Evolutionary conservation across 2,888 invertebrate species (phyloP).

Genomic region (Flexamia atlantica): DNA sequence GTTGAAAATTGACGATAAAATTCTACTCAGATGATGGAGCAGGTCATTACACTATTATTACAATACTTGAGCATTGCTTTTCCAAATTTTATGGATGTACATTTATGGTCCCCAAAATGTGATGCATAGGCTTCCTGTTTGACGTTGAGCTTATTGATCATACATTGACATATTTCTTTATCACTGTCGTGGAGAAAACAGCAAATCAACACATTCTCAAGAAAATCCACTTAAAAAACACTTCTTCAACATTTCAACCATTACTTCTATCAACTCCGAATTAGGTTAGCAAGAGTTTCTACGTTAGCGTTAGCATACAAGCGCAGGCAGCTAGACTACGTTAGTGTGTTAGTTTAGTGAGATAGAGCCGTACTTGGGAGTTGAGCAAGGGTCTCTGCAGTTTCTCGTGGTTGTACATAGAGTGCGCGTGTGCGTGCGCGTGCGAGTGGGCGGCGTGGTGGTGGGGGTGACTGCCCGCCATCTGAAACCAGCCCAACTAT

Average conservation of each 20-base stretch:
- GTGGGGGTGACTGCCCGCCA: constrained; percentile 58
- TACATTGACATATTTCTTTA: too few relatives aligned
- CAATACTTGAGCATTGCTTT: too few relatives aligned
- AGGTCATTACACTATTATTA: too few relatives aligned
- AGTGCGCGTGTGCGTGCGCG: constrained; percentile 44
- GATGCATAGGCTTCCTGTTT: too few relatives aligned
- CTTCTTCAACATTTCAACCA: neutral
- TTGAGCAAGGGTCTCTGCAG: constrained; percentile 60
- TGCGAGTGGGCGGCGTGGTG: constrained; percentile 28
- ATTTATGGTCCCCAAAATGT: too few relatives aligned
- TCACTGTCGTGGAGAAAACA: too few relatives aligned
- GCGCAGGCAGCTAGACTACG: constrained; percentile 46
- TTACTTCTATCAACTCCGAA: neutral
- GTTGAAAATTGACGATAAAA: too few relatives aligned
- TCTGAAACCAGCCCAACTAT: constrained; percentile 59
- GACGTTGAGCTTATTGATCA: too few relatives aligned
- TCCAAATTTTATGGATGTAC: too few relatives aligned
- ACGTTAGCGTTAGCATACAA: constrained; percentile 36
- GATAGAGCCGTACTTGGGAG: constrained; percentile 57
- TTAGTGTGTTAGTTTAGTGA: constrained; percentile 57
- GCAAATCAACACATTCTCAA: too few relatives aligned
- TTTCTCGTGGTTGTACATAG: constrained; percentile 58
- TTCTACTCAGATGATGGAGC: too few relatives aligned
- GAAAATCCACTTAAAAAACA: too few relatives aligned
- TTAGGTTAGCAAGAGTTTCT: neutral